A percentile compares a stretch with the other conserved stretches of the same genome.
Conservation (phyloP, 2,113 vertebrate genomes). For the Siphamia tubifer region DNA sequence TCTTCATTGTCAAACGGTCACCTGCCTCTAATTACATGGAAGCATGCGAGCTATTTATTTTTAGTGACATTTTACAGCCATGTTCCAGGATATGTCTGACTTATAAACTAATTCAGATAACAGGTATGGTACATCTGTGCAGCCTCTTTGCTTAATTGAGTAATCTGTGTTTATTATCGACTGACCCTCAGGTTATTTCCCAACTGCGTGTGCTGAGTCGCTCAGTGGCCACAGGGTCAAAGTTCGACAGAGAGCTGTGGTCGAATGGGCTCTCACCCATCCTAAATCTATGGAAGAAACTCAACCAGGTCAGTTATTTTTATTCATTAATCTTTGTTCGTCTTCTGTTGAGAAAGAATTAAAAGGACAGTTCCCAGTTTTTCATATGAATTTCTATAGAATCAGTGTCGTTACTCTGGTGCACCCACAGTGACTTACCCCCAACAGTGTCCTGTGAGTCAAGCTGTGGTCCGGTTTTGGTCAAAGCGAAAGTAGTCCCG, state of each 20-base stretch:
- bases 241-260: constrained; percentile 98
- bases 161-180: background rate
- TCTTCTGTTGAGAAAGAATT: no score
- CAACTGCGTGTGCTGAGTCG: constrained; percentile 91
- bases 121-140: background rate
- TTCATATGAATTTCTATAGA: no score
- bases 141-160: background rate
- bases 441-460: no score
- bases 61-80: background rate
- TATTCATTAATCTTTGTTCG: background rate
- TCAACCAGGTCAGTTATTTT: constrained; percentile 89
- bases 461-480: no score
- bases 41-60: background rate
- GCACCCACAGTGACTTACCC: no score
- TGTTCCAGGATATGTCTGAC: background rate
- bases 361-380: no score
- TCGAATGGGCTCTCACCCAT: constrained; percentile 92
- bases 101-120: background rate
- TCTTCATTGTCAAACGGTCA: background rate
- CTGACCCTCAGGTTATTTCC: constrained; percentile 87
- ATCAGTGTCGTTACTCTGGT: no score
- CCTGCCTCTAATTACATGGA: background rate
- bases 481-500: no score
- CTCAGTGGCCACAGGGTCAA: constrained; percentile 87
- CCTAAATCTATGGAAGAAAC: constrained; percentile 96